Base-by-base conservation (phyloP, 2,888 invertebrate genomes). In the Chrysopilus asiliformis region DNA sequence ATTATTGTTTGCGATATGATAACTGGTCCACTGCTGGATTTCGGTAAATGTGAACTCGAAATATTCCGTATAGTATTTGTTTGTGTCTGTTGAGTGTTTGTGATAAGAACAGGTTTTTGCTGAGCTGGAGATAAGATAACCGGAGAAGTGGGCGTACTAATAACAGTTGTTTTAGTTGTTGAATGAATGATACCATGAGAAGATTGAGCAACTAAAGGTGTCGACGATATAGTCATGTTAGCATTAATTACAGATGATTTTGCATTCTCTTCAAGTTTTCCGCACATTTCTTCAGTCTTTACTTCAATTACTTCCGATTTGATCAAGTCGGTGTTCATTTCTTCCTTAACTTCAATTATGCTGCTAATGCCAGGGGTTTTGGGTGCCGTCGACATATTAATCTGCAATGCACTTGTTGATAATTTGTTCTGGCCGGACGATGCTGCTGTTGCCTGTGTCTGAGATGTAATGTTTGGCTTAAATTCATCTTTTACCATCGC, bases 1-100 rank as follows among this genome's bases (percentile, higher is more conserved):
- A 62, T 62, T 12, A 62, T 61, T 15, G 62, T 62, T 47, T 61
- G 60, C 10, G 60, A 61, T 26, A 61, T 59, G 10, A 61, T 61
- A 4, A 61, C 59, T 4, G 60, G 60, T 0, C 59, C 59, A 33
- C 32, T 18, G 14, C 32, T 38, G n/a, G 35, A 20, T 17, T 44
- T 42, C 6, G 41, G 29, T 8, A 40, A 8, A 10, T 36, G 19
- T 3, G 43, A 38, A 25, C 38, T 26, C 28, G 44, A 42, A 19
- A 40, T 36, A 14, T 25, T 36, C 29, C 41, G 32, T 8, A 40
- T 29, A 12, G 40, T 30, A 18, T 30, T 42, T 6, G 40, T 42
- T 36, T 43, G 43, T n/a, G 40, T 43, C 30, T 40, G 41, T 13
- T 40, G 40, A 2, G 38, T 38, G 15, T 22, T 40, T n/a, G 40